phyloP scores from a whole-genome alignment of 2,797 vertebrate genomes.

The Perodicticus potto region DNA sequence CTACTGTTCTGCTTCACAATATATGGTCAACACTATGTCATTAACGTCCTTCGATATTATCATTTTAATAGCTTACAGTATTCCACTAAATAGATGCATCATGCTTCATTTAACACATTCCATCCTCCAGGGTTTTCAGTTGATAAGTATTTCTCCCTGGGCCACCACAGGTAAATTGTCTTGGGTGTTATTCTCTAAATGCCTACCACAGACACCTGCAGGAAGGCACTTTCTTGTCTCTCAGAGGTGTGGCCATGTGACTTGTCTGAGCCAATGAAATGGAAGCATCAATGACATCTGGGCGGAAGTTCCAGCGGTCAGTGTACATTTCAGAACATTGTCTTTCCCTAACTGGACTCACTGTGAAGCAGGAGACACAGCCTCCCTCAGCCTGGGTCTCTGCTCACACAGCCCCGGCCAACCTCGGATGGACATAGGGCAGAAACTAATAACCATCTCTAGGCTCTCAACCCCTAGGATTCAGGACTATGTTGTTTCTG shows the following conservation, averaged over 20 bases:
- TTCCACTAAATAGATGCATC: not conserved
- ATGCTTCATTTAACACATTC: not conserved
- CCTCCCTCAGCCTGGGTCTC: not conserved
- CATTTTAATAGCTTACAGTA: not conserved
- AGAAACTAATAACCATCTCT: not conserved
- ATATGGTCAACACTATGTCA: not conserved
- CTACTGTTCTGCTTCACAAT: not conserved
- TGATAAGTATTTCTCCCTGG: not conserved
- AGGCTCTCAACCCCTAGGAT: not conserved
- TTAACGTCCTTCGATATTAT: not conserved
- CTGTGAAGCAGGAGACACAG: not conserved
- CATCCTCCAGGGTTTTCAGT: not conserved
- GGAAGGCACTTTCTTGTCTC: not conserved
- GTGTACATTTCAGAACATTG: not conserved
- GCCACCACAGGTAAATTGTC: not conserved
- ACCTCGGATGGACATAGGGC: rapidly evolving
- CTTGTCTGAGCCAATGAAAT: not conserved
- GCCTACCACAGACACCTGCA: not conserved
- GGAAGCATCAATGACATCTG: not conserved
- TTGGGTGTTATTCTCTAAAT: not conserved
- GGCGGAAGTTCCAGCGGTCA: not conserved
- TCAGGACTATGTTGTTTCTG: not conserved
- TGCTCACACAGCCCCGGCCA: not conserved
- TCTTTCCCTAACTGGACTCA: not conserved
- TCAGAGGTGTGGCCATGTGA: not conserved